phyloP scores from a whole-genome alignment of 2,888 invertebrate species.

The Torymus aiolomorphi region DNA sequence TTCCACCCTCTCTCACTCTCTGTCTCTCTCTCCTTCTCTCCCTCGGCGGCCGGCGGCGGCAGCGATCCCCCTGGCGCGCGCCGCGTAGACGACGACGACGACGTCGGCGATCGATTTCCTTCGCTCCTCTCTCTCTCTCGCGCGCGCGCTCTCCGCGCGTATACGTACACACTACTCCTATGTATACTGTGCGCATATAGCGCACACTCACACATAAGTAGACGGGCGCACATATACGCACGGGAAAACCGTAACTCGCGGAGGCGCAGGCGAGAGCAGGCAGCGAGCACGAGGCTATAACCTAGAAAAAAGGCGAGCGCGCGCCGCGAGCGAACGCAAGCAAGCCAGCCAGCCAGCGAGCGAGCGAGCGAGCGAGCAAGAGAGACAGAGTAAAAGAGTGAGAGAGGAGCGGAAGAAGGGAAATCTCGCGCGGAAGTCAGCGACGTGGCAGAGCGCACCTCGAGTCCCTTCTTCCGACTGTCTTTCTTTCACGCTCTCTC shows the following conservation, averaged over 20 bases:
- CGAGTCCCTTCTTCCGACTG: background rate
- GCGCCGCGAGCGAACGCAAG: no score
- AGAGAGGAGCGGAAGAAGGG: constrained; percentile 18
- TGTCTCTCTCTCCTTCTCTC: background rate
- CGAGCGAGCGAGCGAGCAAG: background rate
- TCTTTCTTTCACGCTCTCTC: background rate
- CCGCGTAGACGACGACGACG: constrained; percentile 2
- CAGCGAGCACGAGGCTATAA: constrained; percentile 35
- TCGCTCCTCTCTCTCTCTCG: constrained; percentile 10
- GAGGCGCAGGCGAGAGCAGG: background rate
- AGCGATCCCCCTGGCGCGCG: background rate
- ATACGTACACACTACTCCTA: background rate
- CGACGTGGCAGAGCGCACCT: constrained; percentile 16
- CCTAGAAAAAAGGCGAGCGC: constrained; percentile 38
- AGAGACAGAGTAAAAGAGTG: background rate
- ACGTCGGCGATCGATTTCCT: constrained; percentile 48
- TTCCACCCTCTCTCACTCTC: no score
- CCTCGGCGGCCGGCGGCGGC: background rate
- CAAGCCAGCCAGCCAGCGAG: no score
- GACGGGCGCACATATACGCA: background rate
- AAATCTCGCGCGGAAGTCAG: constrained; percentile 20
- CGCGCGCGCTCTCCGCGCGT: background rate
- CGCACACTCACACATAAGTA: background rate
- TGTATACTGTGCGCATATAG: background rate
- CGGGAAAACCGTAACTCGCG: background rate